Percentiles rank a stretch among this genome's conserved stretches.
Evolutionary conservation across 2,113 vertebrate genomes (phyloP).

Genomic region (Castor canadensis): DNA sequence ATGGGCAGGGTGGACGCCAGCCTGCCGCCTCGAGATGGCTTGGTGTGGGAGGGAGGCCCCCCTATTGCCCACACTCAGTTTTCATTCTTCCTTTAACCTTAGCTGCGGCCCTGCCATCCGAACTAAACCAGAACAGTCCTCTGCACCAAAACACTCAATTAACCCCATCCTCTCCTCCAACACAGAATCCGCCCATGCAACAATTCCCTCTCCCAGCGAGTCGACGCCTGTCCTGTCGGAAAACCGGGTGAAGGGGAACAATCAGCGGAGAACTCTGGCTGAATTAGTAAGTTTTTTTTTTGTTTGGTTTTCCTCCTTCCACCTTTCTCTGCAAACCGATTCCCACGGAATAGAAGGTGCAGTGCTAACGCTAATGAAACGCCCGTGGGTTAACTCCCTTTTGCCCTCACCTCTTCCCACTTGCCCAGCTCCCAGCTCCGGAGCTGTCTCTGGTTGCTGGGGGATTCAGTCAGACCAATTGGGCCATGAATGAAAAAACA

Average conservation of each 20-base stretch:
- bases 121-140: neutral
- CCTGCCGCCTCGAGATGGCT: neutral
- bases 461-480: constrained; percentile 1
- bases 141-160: constrained; percentile 44
- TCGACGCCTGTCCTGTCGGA: constrained; percentile 11
- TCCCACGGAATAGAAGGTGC: neutral
- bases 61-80: neutral
- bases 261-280: neutral
- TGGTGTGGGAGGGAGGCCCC: neutral
- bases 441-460: neutral
- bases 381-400: neutral
- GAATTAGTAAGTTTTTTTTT: constrained; percentile 68
- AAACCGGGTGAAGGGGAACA: constrained; percentile 5
- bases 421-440: constrained; percentile 15
- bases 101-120: neutral
- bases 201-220: neutral
- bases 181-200: constrained; percentile 48
- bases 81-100: neutral
- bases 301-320: neutral
- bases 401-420: neutral
- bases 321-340: neutral
- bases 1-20: neutral
- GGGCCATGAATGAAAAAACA: neutral
- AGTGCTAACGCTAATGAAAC: neutral
- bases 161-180: constrained; percentile 59